Percentiles rank a stretch among this genome's conserved stretches.
Evolutionary conservation across 2,888 invertebrate species (phyloP).

Genomic region (Dynastes hyllus): DNA sequence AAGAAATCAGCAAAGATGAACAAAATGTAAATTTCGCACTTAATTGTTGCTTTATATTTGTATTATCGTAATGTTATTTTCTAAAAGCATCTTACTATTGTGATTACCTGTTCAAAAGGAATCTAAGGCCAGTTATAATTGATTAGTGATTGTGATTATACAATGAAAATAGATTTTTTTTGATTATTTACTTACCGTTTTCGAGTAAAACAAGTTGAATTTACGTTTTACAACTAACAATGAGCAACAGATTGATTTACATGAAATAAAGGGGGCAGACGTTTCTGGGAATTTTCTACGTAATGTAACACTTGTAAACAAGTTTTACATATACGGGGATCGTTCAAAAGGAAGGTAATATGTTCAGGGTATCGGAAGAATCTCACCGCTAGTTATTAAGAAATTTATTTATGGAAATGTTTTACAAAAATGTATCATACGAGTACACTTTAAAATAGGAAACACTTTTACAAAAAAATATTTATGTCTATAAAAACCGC

Average conservation of each 20-base stretch:
- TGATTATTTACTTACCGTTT: not conserved
- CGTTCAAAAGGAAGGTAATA: not conserved
- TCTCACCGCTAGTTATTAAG: not conserved
- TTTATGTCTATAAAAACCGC: not conserved
- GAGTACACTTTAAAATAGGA: constrained; percentile 5
- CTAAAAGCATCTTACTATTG: too few species aligned
- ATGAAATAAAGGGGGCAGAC: not conserved
- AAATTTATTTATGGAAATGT: constrained; percentile 12
- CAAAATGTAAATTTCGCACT: too few species aligned
- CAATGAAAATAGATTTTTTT: too few species aligned
- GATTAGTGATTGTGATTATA: too few species aligned
- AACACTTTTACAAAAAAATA: constrained; percentile 4
- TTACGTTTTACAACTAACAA: not conserved
- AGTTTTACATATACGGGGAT: constrained; percentile 13
- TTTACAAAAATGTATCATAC: constrained; percentile 12
- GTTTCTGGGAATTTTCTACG: constrained; percentile 9
- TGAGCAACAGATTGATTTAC: not conserved
- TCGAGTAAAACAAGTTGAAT: not conserved
- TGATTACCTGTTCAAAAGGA: too few species aligned
- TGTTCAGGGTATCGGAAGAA: not conserved
- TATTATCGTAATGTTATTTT: too few species aligned
- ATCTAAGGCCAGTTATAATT: too few species aligned
- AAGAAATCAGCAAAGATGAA: too few species aligned
- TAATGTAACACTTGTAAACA: constrained; percentile 7
- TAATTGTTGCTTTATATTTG: too few species aligned